Percentiles rank a stretch among this genome's conserved stretches.
Conservation (phyloP, 2,113 vertebrate genomes). For the Herpetotheres cachinnans region DNA sequence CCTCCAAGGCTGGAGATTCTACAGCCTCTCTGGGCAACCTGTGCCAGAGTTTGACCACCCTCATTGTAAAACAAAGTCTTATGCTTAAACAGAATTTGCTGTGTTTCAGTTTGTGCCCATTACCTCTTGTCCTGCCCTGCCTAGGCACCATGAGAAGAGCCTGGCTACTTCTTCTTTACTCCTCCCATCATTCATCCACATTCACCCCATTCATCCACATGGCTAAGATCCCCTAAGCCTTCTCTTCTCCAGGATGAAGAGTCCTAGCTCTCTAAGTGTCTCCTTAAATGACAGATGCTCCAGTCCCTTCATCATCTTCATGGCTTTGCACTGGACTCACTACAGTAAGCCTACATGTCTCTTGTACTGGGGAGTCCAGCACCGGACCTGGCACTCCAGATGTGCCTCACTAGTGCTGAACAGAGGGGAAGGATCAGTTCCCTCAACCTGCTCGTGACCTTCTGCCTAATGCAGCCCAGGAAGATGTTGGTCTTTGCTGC, state of each 20-base stretch:
- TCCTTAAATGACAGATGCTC: not conserved
- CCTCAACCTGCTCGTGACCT: not conserved
- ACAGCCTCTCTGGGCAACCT: not conserved
- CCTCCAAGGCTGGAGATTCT: not conserved
- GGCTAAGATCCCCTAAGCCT: not conserved
- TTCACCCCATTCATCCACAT: not conserved
- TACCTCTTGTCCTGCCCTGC: not conserved
- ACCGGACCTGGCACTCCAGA: not conserved
- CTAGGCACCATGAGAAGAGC: not conserved
- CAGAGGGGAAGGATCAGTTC: not conserved
- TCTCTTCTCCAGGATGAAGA: not conserved
- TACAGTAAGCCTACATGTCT: not conserved
- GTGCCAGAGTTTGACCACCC: not conserved
- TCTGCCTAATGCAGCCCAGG: not conserved
- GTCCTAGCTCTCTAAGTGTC: not conserved
- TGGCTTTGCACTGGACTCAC: not conserved
- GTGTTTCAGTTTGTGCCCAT: not conserved
- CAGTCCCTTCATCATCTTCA: no score
- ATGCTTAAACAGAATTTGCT: not conserved
- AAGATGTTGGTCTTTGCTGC: not conserved
- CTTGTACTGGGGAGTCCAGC: not conserved
- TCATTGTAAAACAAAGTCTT: not conserved
- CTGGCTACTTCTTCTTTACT: not conserved
- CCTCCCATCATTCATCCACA: not conserved
- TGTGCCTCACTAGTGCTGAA: not conserved